These are phyloP conservation scores for Drosophila eohydei DNA, from an alignment of 2,888 invertebrate species.

Conservation along the genomic window DNA sequence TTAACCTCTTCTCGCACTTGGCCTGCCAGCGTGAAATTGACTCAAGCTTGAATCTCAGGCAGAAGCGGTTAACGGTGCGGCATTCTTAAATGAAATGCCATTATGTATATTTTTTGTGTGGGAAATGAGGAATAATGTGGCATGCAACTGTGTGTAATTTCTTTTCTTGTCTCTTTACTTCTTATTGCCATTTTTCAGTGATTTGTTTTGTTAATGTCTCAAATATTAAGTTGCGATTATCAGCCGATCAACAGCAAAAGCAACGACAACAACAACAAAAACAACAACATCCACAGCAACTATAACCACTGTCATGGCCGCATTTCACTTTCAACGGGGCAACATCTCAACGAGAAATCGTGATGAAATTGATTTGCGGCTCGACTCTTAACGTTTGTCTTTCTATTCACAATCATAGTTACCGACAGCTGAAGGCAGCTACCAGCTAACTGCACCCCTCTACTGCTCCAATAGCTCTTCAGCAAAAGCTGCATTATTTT, in stretches of 20 bases:
- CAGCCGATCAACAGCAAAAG: slow-evolving; percentile 33
- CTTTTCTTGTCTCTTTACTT: background rate
- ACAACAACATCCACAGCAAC: slow-evolving; percentile 26
- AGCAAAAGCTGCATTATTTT: slow-evolving; percentile 57
- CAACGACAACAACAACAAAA: slow-evolving; percentile 24
- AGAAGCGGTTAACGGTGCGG: slow-evolving; percentile 43
- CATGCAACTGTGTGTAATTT: slow-evolving; percentile 12
- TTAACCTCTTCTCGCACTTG: slow-evolving; percentile 61
- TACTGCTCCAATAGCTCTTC: background rate
- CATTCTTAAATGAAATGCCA: slow-evolving; percentile 47
- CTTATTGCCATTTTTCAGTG: slow-evolving; percentile 46
- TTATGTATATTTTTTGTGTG: slow-evolving; percentile 35
- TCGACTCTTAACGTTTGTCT: slow-evolving; percentile 64
- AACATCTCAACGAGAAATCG: slow-evolving; percentile 78
- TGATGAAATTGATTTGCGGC: slow-evolving; percentile 81
- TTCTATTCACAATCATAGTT: slow-evolving; percentile 62
- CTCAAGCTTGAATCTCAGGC: slow-evolving; percentile 25
- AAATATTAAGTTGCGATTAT: slow-evolving; percentile 78
- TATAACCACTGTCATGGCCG: slow-evolving; percentile 72
- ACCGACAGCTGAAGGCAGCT: slow-evolving; percentile 53
- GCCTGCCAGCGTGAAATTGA: slow-evolving; percentile 58
- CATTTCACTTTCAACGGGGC: slow-evolving; percentile 75
- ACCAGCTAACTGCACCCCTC: background rate
- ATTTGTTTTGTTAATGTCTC: slow-evolving; percentile 71
- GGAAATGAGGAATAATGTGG: slow-evolving; percentile 26